phyloP scores from a whole-genome alignment of 1,140 invertebrate genomes.

The Drosophila novamexicana region DNA sequence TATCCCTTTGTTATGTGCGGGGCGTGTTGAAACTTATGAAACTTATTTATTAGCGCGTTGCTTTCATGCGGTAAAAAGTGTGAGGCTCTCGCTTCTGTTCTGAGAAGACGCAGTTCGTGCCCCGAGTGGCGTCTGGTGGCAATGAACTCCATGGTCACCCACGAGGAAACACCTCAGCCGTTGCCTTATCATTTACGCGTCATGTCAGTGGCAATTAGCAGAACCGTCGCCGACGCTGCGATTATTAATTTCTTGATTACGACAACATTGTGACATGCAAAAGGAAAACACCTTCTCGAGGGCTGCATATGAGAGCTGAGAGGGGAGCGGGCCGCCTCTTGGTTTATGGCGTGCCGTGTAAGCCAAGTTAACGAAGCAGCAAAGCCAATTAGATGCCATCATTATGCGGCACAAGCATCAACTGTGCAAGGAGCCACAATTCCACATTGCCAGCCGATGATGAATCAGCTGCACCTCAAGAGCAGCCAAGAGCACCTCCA shows the following conservation, averaged over 20 bases:
- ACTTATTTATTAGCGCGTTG: constrained; percentile 36
- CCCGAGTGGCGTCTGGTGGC: constrained; percentile 23
- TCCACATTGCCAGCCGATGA: constrained; percentile 5
- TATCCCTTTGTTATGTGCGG: constrained; percentile 49
- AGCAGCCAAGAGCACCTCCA: too few species aligned
- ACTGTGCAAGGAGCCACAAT: constrained; percentile 6
- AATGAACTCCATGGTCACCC: constrained; percentile 70
- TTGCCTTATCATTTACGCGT: constrained; percentile 72
- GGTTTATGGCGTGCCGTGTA: constrained; percentile 60
- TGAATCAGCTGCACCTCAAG: background rate
- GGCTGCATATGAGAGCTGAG: too few species aligned
- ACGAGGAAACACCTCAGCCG: constrained; percentile 46
- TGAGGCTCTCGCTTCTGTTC: too few species aligned
- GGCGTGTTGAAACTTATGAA: constrained; percentile 8
- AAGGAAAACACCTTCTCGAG: constrained; percentile 3
- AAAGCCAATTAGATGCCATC: constrained; percentile 81
- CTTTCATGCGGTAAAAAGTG: constrained; percentile 18
- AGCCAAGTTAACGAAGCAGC: constrained; percentile 81
- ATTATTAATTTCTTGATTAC: constrained; percentile 82
- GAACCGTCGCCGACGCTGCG: constrained; percentile 49
- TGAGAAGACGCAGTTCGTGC: too few species aligned
- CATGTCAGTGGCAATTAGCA: constrained; percentile 77
- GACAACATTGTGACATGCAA: constrained; percentile 50
- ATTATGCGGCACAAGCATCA: constrained; percentile 38
- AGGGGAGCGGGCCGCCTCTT: background rate